Evolutionary conservation across 2,888 invertebrate species (phyloP).

Genomic region (Eupelmus urozonus): DNA sequence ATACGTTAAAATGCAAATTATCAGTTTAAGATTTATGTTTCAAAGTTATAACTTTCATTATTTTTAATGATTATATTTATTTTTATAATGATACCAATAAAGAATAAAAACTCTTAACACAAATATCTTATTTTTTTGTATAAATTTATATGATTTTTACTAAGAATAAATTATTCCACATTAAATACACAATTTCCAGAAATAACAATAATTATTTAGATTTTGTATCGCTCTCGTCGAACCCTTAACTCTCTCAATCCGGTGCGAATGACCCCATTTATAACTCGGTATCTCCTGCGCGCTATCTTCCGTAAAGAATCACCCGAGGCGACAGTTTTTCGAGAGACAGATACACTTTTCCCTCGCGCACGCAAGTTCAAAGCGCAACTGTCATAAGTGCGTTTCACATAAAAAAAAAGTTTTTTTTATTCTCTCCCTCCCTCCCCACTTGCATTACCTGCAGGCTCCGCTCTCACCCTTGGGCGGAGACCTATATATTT

Average conservation of each 20-base stretch:
- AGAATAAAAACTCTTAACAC: too few relatives aligned
- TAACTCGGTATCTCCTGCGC: not conserved
- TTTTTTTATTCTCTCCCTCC: not conserved
- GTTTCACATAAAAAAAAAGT: constrained; percentile 42
- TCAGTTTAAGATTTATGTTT: too few relatives aligned
- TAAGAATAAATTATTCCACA: too few relatives aligned
- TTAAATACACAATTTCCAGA: too few relatives aligned
- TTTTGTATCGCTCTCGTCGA: too few relatives aligned
- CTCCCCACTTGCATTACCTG: constrained; percentile 4
- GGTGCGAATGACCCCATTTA: constrained; percentile 40
- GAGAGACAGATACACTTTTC: constrained; percentile 4
- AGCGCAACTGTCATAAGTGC: constrained; percentile 38
- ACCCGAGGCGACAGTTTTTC: not conserved
- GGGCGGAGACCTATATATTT: constrained; percentile 38
- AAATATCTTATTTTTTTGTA: too few relatives aligned
- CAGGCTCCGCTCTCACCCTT: constrained; percentile 27
- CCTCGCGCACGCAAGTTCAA: not conserved
- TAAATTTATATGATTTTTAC: too few relatives aligned
- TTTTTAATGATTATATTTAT: too few relatives aligned
- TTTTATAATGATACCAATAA: too few relatives aligned
- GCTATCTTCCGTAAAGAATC: not conserved
- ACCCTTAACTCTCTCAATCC: constrained; percentile 23
- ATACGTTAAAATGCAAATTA: too few relatives aligned
- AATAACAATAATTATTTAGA: too few relatives aligned
- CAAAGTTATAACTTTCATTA: too few relatives aligned